Evolutionary conservation across 2,797 vertebrate genomes (phyloP).

Genomic region (Megaceryle alcyon): DNA sequence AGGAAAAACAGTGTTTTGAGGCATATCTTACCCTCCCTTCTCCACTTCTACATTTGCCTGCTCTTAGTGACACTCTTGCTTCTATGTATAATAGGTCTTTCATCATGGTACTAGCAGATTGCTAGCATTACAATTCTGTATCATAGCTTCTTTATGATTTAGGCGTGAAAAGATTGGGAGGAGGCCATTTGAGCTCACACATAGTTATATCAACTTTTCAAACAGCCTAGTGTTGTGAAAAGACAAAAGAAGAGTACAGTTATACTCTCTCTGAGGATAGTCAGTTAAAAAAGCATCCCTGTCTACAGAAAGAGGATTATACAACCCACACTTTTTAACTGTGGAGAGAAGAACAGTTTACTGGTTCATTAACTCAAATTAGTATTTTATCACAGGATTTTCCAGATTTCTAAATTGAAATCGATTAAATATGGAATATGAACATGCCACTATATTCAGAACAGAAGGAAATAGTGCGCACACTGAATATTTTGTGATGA

Average conservation of each 20-base stretch:
- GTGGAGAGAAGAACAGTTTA: background rate
- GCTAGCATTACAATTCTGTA: background rate
- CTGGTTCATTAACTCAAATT: conserved; percentile 1
- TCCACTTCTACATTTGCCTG: background rate
- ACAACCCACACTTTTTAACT: background rate
- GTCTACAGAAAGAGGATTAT: background rate
- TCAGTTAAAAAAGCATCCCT: background rate
- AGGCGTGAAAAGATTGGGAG: background rate
- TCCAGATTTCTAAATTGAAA: background rate
- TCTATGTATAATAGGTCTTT: background rate
- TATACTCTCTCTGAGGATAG: background rate
- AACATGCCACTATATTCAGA: background rate
- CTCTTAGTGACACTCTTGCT: background rate
- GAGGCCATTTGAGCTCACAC: background rate
- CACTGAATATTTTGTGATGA: background rate
- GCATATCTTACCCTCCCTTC: background rate
- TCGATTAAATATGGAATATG: background rate
- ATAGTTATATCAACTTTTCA: background rate
- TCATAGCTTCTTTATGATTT: background rate
- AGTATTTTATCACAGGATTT: background rate
- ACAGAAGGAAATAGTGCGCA: conserved; percentile 24
- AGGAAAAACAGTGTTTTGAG: background rate
- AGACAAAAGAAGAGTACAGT: background rate
- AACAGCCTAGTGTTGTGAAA: background rate
- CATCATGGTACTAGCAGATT: background rate